Conservation (phyloP, 2,797 vertebrate genomes). For the Artibeus jamaicensis region DNA sequence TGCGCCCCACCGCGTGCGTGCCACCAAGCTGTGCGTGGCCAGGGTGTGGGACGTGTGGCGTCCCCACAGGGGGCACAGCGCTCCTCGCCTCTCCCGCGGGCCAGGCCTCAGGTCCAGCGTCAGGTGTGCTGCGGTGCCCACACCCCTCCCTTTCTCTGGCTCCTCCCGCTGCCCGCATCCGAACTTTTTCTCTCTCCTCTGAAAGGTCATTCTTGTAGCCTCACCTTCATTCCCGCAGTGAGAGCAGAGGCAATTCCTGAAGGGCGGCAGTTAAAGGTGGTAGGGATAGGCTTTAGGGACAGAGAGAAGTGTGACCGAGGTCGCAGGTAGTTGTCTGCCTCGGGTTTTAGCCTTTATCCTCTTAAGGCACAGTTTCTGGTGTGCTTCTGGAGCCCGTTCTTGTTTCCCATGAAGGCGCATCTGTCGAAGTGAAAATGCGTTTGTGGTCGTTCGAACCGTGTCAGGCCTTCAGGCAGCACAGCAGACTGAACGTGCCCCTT, state of each 20-base stretch:
- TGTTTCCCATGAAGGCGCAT: background rate
- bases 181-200: background rate
- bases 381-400: constrained; percentile 13
- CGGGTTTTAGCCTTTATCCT: background rate
- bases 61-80: background rate
- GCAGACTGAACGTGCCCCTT: background rate
- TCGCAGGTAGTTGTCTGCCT: background rate
- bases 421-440: background rate
- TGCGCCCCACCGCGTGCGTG: background rate
- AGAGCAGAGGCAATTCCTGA: background rate
- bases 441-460: background rate
- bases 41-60: background rate
- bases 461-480: background rate
- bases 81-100: too few species aligned
- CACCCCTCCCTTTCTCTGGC: background rate
- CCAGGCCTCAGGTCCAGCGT: too few species aligned
- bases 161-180: background rate
- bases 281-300: background rate
- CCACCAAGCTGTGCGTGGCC: too few species aligned
- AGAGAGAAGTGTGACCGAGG: background rate
- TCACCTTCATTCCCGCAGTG: background rate
- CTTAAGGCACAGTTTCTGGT: background rate
- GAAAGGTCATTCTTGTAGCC: background rate
- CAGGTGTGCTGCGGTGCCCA: too few species aligned
- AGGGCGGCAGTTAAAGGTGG: background rate